Percentiles rank a stretch among this genome's conserved stretches.
Conservation (phyloP, 2,797 vertebrate genomes). For the Diglossa cyanea region DNA sequence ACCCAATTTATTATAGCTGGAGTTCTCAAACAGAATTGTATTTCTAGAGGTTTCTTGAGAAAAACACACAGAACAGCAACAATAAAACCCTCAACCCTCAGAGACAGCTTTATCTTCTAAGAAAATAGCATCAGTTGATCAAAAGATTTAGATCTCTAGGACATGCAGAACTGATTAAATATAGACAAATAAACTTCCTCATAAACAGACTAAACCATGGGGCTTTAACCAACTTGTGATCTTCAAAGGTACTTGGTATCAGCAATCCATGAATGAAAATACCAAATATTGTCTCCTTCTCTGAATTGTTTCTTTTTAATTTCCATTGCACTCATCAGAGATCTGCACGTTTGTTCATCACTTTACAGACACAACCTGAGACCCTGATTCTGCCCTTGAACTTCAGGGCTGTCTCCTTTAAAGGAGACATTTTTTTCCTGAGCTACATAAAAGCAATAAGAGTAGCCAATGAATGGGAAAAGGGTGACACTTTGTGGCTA, state of each 20-base stretch:
- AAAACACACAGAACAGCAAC: accelerated
- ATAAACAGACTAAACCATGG: not conserved
- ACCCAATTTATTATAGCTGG: not conserved
- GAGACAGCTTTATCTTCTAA: not conserved
- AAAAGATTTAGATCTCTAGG: not conserved
- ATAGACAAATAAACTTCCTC: not conserved
- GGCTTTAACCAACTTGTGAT: not conserved
- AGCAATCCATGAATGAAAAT: not conserved
- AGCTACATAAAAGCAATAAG: constrained; percentile 9
- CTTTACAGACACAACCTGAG: not conserved
- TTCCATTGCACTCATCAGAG: not conserved
- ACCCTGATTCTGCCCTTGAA: not conserved
- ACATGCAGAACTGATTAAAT: not conserved
- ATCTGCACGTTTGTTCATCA: not conserved
- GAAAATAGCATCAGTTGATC: not conserved
- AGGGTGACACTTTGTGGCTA: constrained; percentile 67
- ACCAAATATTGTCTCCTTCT: not conserved
- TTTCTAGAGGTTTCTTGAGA: not conserved
- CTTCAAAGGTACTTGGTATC: not conserved
- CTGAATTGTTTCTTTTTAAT: not conserved
- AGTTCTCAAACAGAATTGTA: not conserved
- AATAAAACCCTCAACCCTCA: accelerated
- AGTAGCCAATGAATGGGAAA: constrained; percentile 30
- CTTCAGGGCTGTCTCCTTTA: not conserved
- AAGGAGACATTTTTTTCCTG: not conserved